Evolutionary conservation across 2,113 vertebrate genomes (phyloP).

Genomic region (Pogonocichla stellata): DNA sequence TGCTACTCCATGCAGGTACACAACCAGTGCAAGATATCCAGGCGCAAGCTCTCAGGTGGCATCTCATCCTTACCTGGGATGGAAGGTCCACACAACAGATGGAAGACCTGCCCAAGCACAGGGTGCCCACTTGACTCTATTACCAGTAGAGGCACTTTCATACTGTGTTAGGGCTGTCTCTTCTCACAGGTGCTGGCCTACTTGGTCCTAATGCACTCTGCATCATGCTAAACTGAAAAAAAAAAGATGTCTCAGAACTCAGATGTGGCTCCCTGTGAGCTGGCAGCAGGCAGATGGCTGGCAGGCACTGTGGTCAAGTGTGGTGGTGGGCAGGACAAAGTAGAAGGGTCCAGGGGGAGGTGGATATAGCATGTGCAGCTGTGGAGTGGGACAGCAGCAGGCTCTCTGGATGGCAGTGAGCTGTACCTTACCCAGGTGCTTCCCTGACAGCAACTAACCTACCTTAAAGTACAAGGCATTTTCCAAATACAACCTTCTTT

Average conservation of each 20-base stretch:
- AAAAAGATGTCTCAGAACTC: background rate
- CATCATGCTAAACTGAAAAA: background rate
- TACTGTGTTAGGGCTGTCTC: background rate
- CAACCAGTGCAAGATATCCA: background rate
- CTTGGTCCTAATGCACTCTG: background rate
- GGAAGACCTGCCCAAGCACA: background rate
- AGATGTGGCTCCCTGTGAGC: background rate
- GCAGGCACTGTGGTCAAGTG: too few relatives aligned
- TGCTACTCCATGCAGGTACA: rapidly evolving
- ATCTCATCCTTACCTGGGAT: background rate
- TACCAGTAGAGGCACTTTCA: background rate
- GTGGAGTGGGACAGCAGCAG: background rate
- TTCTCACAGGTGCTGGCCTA: background rate
- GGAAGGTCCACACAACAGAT: background rate
- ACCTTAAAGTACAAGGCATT: rapidly evolving
- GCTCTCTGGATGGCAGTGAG: background rate
- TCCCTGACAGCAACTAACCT: background rate
- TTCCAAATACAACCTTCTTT: background rate
- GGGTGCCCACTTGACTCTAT: background rate
- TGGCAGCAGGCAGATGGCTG: background rate
- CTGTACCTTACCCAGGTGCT: background rate
- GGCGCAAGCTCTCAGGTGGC: background rate
- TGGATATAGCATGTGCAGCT: background rate
- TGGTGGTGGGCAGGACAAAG: background rate
- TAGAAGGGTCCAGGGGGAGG: background rate